Evolutionary conservation across 1,140 invertebrate species (phyloP), one percentile per base, ranked within the genome.

Genomic region (Polyergus mexicanus): DNA sequence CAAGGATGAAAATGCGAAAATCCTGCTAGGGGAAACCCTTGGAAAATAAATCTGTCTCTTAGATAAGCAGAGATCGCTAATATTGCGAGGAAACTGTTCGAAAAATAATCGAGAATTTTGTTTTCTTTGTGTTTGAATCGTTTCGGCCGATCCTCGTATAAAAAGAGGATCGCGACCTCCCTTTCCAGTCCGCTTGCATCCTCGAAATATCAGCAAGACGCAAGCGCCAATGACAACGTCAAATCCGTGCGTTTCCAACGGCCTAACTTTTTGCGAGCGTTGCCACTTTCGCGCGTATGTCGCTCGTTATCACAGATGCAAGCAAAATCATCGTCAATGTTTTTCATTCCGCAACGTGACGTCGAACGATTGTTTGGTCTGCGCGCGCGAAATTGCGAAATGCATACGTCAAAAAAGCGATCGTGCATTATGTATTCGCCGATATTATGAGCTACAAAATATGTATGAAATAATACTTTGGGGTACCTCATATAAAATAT

Each of bases 241-340:
- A 69, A 69, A 80, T 58, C 32, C 1, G 32, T 54, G 22, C 35
- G 35, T 80, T 58, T 80, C 13, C 13, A 2, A 1, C 41, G 44
- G 22, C 5, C 35, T 56, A 4, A 6, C 28, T 69, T 80, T 56
- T 80, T 69, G 35, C 63, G 13, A 78, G 16, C 13, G 28, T 66
- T 56, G 47, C 22, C 22, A 80, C 68, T 60, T 54, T 41, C 44
- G 13, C 44, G 13, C 62, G 19, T 25, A 54, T 35, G 63, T 68
- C 28, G 19, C 75, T 66, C n/a, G n/a, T 65, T 28, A 51, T 68
- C 28, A 25, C 44, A 80, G 69, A 68, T 28, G 44, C 28, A 44
- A 68, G 22, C 32, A 69, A 80, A 69, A 69, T 10, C n/a, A 56
- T 25, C 32, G n/a, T 13, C 65, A 68, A 68, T 56, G 44, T 80